These are phyloP conservation scores for Speoplatyrhinus poulsoni DNA, from an alignment of 2,113 vertebrate species.

Conservation along the genomic window DNA sequence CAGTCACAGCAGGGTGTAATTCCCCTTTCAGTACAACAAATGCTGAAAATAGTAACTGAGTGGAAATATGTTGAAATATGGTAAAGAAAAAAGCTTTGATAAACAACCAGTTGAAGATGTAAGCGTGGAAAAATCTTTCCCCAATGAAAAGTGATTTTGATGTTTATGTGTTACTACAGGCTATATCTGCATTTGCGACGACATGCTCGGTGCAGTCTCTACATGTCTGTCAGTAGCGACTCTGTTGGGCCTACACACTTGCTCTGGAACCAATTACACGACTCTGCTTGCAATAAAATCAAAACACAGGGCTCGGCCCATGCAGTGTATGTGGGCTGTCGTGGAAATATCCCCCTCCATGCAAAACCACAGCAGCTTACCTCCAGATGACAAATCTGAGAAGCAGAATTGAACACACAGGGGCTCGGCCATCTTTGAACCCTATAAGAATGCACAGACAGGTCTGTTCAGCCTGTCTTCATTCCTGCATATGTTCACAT, in stretches of 20 bases:
- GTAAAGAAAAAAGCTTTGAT: constrained; percentile 13
- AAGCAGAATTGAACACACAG: constrained; percentile 62
- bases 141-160: constrained; percentile 45
- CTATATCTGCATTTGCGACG: constrained; percentile 32
- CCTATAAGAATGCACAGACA: constrained; percentile 44
- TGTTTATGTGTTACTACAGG: constrained; percentile 52
- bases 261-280: constrained; percentile 57
- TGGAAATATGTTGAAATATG: constrained; percentile 23
- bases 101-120: constrained; percentile 25
- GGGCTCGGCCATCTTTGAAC: constrained; percentile 55
- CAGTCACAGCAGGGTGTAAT: constrained; percentile 56
- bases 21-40: constrained; percentile 48
- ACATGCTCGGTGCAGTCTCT: constrained; percentile 54
- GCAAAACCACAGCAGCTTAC: constrained; percentile 38
- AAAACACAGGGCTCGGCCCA: constrained; percentile 52
- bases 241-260: constrained; percentile 33
- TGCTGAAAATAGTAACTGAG: constrained; percentile 43
- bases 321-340: constrained; percentile 52
- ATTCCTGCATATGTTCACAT: constrained; percentile 58
- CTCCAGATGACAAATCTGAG: constrained; percentile 68
- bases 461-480: constrained; percentile 67
- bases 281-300: constrained; percentile 45
- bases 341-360: constrained; percentile 55
- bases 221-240: constrained; percentile 65
- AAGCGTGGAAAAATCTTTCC: constrained; percentile 29